These are phyloP conservation scores for Acanthaster planci DNA, from an alignment of 35 echinoderm and acorn worm genomes.

Conservation along the genomic window DNA sequence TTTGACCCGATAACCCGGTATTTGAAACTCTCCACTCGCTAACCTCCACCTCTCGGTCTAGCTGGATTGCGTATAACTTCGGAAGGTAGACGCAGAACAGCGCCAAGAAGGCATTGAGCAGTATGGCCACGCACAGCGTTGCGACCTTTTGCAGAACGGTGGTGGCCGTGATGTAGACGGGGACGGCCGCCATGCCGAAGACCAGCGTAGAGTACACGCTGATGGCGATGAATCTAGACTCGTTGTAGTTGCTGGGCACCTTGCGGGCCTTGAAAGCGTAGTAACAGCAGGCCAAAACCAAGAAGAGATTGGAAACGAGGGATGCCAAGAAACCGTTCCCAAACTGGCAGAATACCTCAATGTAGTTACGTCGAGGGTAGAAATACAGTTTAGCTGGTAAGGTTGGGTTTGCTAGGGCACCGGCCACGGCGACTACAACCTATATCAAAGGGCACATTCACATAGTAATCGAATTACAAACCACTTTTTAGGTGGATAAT, in stretches of 20 bases:
- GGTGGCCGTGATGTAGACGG: slow-evolving; percentile 37
- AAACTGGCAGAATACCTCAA: slow-evolving; percentile 28
- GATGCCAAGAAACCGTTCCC: slow-evolving; percentile 30
- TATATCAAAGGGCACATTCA: not conserved
- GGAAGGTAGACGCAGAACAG: slow-evolving; percentile 37
- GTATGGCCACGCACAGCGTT: slow-evolving; percentile 18
- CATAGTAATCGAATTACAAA: too few species aligned
- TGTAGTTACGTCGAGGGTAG: not conserved
- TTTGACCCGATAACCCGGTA: too few species aligned
- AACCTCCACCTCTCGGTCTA: not conserved
- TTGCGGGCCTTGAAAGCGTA: slow-evolving; percentile 59
- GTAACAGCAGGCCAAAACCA: slow-evolving; percentile 55
- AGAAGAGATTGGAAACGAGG: slow-evolving; percentile 28
- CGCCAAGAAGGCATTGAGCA: slow-evolving; percentile 18
- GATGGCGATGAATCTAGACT: slow-evolving; percentile 75
- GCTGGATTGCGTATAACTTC: slow-evolving; percentile 30
- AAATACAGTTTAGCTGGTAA: not conserved
- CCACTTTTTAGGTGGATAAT: too few species aligned
- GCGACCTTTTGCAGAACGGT: slow-evolving; percentile 27
- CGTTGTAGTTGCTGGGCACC: slow-evolving; percentile 79
- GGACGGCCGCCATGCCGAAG: slow-evolving; percentile 47
- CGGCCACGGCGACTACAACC: slow-evolving; percentile 16
- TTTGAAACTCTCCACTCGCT: not conserved
- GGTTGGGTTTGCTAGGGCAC: not conserved
- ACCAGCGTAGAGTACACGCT: slow-evolving; percentile 67